Base-by-base conservation (phyloP, 2,113 vertebrate genomes). In the Zeus faber region DNA sequence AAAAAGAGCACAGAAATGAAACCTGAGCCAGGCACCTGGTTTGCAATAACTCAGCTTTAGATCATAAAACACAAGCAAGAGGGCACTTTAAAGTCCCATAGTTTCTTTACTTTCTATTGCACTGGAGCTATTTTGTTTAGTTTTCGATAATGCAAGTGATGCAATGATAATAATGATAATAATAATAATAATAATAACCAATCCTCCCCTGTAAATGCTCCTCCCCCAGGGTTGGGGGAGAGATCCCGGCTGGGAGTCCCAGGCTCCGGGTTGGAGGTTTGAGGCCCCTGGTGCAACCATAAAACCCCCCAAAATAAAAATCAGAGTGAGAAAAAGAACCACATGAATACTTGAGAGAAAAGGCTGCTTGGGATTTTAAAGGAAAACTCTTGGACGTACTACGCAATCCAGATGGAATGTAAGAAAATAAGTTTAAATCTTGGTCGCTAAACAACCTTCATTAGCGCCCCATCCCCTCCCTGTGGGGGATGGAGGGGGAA, bases 391-490 rank as follows among this genome's bases (percentile, higher is more conserved):
- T 65, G 55, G 31, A 49, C 45, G 60, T 62, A 75, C 56, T 26
- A 50, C 61, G 54, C 49, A 46, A 70, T 56, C 70, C 57, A 62
- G 39, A 57, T 44, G 43, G 58, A 64, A 70, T 70, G 27, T 43
- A 57, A 70, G 11, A 60, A 51, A 22, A 35, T 61, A 25, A 46
- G 43, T 65, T 46, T 55, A 41, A 40, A 8, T 62, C 53, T 35
- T 61, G 66, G 55, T n/a, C n/a, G n/a, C n/a, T 62, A 79, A 47
- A 22, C 66, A 24, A 35, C 58, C 41, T 62, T 75, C 59, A 54
- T 74, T 79, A 74, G 45, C 48, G 51, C 50, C 40, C n/a, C n/a
- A n/a, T 49, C 27, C 31, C 18, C 74, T 64, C 27, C 70, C 71
- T 62, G 23, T 59, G 58, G 54, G 56, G 41, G 65, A 72, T 55